These are phyloP conservation scores for Oreochromis mossambicus DNA, from an alignment of 2,797 vertebrate species.

Conservation along the genomic window DNA sequence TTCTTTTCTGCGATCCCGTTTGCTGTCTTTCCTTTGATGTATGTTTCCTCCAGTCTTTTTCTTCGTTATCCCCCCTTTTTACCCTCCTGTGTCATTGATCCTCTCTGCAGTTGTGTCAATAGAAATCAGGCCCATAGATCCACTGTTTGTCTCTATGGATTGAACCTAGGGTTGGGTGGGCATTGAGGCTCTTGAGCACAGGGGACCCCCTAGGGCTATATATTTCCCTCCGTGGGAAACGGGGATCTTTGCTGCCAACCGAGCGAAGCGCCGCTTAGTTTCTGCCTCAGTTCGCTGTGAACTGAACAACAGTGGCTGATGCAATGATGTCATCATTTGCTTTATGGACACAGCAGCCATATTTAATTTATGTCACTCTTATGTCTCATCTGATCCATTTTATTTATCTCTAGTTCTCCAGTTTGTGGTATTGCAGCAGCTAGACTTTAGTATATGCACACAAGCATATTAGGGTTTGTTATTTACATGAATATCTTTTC, in stretches of 20 bases:
- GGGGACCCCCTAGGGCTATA: neutral
- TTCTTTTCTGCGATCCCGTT: neutral
- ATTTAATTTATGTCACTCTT: conserved; percentile 53
- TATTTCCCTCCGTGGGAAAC: conserved; percentile 45
- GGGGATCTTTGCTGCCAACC: conserved; percentile 6
- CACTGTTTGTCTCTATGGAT: conserved; percentile 27
- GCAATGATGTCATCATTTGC: conserved; percentile 50
- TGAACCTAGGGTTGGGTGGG: neutral
- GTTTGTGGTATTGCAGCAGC: conserved; percentile 18
- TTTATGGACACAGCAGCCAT: conserved; percentile 49
- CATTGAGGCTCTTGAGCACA: neutral
- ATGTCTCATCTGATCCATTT: conserved; percentile 37
- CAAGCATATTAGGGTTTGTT: neutral
- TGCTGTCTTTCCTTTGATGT: neutral
- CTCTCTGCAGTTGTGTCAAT: conserved; percentile 23
- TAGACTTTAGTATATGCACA: neutral
- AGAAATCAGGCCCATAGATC: conserved; percentile 41
- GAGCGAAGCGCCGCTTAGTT: conserved; percentile 7
- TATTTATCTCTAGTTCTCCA: conserved; percentile 28
- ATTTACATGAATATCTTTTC: neutral
- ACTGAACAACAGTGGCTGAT: conserved; percentile 24
- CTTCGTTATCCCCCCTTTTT: neutral
- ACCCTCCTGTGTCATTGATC: conserved; percentile 44
- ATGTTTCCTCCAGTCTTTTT: neutral
- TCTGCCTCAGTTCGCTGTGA: conserved; percentile 20